Evolutionary conservation across 2,797 vertebrate genomes (phyloP).

Genomic region (Margarornis squamiger): DNA sequence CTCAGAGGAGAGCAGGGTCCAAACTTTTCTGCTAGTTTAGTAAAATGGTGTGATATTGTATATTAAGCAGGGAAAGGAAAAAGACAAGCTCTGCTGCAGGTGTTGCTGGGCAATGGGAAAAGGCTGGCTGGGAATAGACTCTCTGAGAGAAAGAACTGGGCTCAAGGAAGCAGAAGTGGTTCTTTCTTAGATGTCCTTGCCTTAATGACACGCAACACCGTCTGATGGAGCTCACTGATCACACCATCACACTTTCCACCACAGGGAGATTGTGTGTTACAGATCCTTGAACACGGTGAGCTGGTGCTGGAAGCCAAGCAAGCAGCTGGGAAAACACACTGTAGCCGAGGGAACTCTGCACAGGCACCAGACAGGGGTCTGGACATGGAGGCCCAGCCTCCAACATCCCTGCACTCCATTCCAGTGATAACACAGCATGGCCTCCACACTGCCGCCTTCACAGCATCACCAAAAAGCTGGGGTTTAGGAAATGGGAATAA

Average conservation of each 20-base stretch:
- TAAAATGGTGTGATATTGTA: background rate
- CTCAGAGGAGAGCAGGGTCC: background rate
- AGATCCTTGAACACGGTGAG: fast-evolving
- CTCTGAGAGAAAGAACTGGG: background rate
- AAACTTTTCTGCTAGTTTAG: background rate
- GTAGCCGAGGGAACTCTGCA: fast-evolving
- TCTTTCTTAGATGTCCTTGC: background rate
- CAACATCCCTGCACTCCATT: fast-evolving
- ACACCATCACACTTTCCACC: fast-evolving
- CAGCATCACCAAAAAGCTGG: background rate
- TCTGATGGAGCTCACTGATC: background rate
- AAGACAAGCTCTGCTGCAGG: background rate
- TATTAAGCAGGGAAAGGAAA: background rate
- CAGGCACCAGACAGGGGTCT: background rate
- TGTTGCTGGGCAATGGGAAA: background rate
- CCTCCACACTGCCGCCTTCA: background rate
- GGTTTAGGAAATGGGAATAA: background rate
- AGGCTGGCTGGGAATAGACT: background rate
- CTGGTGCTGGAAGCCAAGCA: background rate
- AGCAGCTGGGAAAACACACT: background rate
- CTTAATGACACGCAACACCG: fast-evolving
- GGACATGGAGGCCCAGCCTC: fast-evolving
- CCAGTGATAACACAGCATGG: background rate
- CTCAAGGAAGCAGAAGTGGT: background rate
- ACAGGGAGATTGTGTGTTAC: fast-evolving